A percentile compares a stretch with the other conserved stretches of the same genome.
phyloP scores from a whole-genome alignment of 2,113 vertebrate species.

The Turdus rufiventris region DNA sequence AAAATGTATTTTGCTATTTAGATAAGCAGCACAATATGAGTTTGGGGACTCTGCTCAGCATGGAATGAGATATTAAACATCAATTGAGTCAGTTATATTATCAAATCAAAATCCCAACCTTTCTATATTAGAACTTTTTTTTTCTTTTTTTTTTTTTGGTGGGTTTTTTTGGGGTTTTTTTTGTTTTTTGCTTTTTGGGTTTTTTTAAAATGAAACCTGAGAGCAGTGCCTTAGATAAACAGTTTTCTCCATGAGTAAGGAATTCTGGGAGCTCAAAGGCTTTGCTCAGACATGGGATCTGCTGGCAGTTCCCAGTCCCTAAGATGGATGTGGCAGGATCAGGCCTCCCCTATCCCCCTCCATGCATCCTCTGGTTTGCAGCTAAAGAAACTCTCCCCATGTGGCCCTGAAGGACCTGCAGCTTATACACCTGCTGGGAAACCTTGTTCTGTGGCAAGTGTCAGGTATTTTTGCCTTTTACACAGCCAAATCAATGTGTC shows the following conservation, averaged over 20 bases:
- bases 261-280: neutral
- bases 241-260: neutral
- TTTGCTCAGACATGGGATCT: neutral
- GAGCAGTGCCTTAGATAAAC: neutral
- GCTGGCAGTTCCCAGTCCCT: neutral
- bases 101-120: conserved; percentile 12
- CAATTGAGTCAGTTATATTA: conserved; percentile 8
- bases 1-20: conserved; percentile 53
- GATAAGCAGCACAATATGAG: conserved; percentile 37
- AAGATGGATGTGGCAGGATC: neutral
- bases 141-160: neutral
- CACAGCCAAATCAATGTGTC: conserved; percentile 14
- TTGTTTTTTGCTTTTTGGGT: neutral
- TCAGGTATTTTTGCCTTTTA: conserved; percentile 2
- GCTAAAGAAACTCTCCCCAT: neutral
- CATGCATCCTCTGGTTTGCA: neutral
- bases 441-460: neutral
- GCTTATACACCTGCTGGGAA: neutral
- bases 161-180: neutral
- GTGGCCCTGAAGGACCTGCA: neutral
- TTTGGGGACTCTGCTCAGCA: conserved; percentile 10
- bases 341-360: neutral
- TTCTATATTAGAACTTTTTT: neutral
- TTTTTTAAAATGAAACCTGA: neutral
- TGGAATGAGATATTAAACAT: conserved; percentile 26